Percentiles rank a stretch among this genome's conserved stretches.
Evolutionary conservation across 2,888 invertebrate species (phyloP).

Genomic region (Psococerastis gibbosa): DNA sequence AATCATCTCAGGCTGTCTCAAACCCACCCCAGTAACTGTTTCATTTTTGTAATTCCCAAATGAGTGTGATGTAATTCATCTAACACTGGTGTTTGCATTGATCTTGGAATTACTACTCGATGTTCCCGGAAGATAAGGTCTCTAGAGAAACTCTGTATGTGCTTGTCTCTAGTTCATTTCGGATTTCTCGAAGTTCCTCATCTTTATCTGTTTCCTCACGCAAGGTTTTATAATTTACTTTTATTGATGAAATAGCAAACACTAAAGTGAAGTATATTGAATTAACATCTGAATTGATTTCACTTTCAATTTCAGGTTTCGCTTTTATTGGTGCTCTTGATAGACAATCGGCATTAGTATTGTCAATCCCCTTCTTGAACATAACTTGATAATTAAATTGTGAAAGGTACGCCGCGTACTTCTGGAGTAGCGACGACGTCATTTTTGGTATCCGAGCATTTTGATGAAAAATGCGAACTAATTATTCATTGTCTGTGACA

Average conservation of each 20-base stretch:
- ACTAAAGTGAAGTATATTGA: background rate
- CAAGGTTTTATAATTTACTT: too few species aligned
- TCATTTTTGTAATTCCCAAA: conserved; percentile 20
- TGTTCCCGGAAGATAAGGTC: conserved; percentile 12
- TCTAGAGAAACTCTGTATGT: background rate
- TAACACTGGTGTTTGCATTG: conserved; percentile 14
- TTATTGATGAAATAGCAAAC: background rate
- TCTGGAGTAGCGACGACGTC: conserved; percentile 11
- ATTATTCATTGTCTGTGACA: background rate
- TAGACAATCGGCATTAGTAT: conserved; percentile 15
- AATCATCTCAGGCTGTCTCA: too few species aligned
- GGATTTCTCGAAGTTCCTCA: background rate
- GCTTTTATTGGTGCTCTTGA: conserved; percentile 13
- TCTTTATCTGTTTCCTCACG: too few species aligned
- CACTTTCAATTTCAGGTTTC: too few species aligned
- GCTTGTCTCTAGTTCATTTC: background rate
- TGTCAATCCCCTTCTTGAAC: too few species aligned
- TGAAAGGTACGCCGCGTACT: too few species aligned
- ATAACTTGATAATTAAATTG: conserved; percentile 15
- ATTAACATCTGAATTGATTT: too few species aligned
- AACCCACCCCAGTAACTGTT: too few species aligned
- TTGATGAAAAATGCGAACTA: conserved; percentile 4
- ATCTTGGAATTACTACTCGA: conserved; percentile 15
- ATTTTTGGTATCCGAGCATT: background rate
- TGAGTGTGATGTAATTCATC: conserved; percentile 19